phyloP scores from a whole-genome alignment of 1,140 invertebrate genomes.

The Anadara kagoshimensis region DNA sequence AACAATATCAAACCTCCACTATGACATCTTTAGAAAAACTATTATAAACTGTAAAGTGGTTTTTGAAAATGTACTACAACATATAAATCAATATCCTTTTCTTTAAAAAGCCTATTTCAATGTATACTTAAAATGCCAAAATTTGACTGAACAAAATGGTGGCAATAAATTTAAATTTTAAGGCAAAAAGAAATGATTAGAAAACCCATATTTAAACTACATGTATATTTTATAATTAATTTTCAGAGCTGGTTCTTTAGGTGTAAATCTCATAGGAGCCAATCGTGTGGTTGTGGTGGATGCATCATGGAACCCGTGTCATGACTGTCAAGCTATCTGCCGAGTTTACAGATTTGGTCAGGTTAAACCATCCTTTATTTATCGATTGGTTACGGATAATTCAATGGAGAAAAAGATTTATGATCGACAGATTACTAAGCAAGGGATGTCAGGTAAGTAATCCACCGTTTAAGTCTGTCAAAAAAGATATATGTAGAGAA shows the following conservation, averaged over 20 bases:
- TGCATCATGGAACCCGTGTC: slow-evolving; percentile 99
- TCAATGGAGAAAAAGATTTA: slow-evolving; percentile 98
- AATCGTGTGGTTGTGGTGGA: slow-evolving; percentile 98
- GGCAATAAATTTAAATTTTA: too few species aligned
- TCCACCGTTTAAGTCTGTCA: not conserved
- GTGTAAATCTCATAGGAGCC: slow-evolving; percentile 96
- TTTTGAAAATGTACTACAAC: too few species aligned
- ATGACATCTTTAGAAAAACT: too few species aligned
- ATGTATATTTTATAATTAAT: not conserved
- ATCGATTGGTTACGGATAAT: slow-evolving; percentile 96
- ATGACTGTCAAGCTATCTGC: slow-evolving; percentile 98
- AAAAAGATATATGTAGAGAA: not conserved
- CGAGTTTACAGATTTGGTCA: slow-evolving; percentile 98
- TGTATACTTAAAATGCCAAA: too few species aligned
- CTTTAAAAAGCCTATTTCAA: too few species aligned
- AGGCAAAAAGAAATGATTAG: too few species aligned
- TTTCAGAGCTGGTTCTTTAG: slow-evolving; percentile 92
- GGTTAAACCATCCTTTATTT: slow-evolving; percentile 94
- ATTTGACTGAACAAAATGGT: too few species aligned
- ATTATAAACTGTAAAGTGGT: too few species aligned
- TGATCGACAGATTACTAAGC: slow-evolving; percentile 97
- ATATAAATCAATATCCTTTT: too few species aligned
- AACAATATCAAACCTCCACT: too few species aligned
- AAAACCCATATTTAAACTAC: too few species aligned
- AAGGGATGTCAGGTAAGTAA: slow-evolving; percentile 85